A percentile compares a stretch with the other conserved stretches of the same genome.
Evolutionary conservation across 2,888 invertebrate species (phyloP).

Genomic region (Caenorhabditis drosophilae): DNA sequence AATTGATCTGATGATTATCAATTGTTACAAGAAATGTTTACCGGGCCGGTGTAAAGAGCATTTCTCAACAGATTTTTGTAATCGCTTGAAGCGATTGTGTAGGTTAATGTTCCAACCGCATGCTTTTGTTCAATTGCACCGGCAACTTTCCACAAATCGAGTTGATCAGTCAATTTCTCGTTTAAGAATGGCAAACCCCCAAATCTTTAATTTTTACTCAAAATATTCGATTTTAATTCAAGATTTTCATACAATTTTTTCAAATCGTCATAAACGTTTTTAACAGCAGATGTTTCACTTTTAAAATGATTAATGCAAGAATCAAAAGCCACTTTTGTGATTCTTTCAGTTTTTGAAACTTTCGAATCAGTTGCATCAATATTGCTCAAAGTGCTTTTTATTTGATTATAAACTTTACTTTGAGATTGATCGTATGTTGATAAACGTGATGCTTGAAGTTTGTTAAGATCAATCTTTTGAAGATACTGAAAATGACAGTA

Average conservation of each 20-base stretch:
- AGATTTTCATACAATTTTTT: slow-evolving; percentile 9
- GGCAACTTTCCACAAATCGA: slow-evolving; percentile 34
- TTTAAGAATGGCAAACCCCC: slow-evolving; percentile 48
- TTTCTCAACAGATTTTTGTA: slow-evolving; percentile 45
- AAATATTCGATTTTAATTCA: not conserved
- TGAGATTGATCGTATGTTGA: slow-evolving; percentile 62
- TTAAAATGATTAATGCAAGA: slow-evolving; percentile 26
- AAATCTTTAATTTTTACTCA: slow-evolving; percentile 13
- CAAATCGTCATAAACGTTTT: slow-evolving; percentile 21
- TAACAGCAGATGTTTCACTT: slow-evolving; percentile 11
- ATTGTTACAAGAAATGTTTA: slow-evolving; percentile 3
- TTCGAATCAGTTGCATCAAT: slow-evolving; percentile 25
- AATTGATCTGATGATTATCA: not conserved
- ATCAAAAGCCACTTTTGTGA: slow-evolving; percentile 49
- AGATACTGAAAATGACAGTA: slow-evolving; percentile 27
- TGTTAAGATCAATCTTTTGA: slow-evolving; percentile 29
- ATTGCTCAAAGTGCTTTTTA: slow-evolving; percentile 36
- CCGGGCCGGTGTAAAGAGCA: slow-evolving; percentile 57
- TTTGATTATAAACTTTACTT: slow-evolving; percentile 47
- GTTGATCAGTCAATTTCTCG: slow-evolving; percentile 12
- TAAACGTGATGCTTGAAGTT: slow-evolving; percentile 27
- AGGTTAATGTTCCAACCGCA: slow-evolving; percentile 49
- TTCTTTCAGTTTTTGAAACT: slow-evolving; percentile 49
- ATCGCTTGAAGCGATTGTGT: slow-evolving; percentile 54
- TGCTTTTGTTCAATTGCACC: slow-evolving; percentile 44